These are phyloP conservation scores for Sciaenops ocellatus DNA, from an alignment of 2,797 vertebrate species.

Conservation along the genomic window DNA sequence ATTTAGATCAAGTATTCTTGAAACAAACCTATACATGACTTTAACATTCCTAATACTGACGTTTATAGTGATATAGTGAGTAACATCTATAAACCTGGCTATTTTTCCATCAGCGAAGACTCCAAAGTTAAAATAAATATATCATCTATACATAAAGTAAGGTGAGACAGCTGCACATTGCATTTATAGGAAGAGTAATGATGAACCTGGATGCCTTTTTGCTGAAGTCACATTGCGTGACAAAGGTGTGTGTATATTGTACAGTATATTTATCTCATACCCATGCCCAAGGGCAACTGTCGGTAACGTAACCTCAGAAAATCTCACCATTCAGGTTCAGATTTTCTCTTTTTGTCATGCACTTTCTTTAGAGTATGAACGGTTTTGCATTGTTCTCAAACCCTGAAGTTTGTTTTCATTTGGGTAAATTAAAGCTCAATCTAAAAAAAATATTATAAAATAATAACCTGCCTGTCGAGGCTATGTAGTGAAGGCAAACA, in stretches of 20 bases:
- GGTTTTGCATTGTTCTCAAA: conserved; percentile 18
- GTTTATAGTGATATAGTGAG: neutral
- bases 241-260: conserved; percentile 69
- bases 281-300: conserved; percentile 65
- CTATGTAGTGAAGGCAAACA: conserved; percentile 21
- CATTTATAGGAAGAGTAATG: conserved; percentile 34
- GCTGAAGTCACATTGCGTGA: conserved; percentile 73
- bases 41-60: neutral
- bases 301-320: conserved; percentile 70
- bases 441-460: too few species aligned
- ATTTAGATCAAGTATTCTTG: neutral
- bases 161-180: conserved; percentile 20
- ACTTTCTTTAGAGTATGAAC: conserved; percentile 27
- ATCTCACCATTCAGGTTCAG: conserved; percentile 78
- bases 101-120: conserved; percentile 30
- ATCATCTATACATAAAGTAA: conserved; percentile 1
- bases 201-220: conserved; percentile 61
- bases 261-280: conserved; percentile 71
- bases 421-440: neutral
- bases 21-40: neutral
- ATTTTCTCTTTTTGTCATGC: conserved; percentile 55
- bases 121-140: neutral
- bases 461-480: conserved; percentile 17
- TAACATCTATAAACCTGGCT: neutral
- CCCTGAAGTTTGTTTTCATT: conserved; percentile 6